A percentile compares a stretch with the other conserved stretches of the same genome.
phyloP scores from a whole-genome alignment of 2,797 vertebrate species.

The Mormyrus hasselquistii region DNA sequence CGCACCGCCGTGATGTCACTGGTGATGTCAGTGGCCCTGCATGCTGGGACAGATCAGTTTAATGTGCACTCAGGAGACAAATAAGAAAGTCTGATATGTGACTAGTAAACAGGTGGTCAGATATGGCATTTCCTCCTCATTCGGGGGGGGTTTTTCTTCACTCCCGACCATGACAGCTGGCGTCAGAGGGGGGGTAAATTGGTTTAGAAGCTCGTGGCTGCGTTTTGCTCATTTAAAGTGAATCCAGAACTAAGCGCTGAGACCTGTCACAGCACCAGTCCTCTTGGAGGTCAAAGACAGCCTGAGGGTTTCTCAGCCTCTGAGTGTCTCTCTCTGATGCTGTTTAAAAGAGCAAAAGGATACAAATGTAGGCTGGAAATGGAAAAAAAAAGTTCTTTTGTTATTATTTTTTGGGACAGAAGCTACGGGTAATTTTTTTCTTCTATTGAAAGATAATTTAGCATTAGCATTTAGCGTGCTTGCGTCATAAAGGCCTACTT shows the following conservation, averaged over 20 bases:
- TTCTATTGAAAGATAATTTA: too few relatives aligned
- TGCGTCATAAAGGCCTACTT: too few relatives aligned
- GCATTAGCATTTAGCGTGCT: too few relatives aligned
- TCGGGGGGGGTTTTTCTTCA: neutral
- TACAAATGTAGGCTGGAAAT: neutral
- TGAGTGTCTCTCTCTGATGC: neutral
- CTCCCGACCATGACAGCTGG: neutral
- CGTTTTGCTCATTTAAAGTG: neutral
- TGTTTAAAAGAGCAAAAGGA: neutral
- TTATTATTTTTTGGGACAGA: neutral
- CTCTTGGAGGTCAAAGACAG: neutral
- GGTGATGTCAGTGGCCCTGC: neutral
- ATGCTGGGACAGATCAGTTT: neutral
- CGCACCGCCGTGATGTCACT: neutral
- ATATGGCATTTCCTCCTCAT: neutral
- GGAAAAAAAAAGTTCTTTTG: neutral
- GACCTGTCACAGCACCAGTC: neutral
- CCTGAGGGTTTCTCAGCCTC: neutral
- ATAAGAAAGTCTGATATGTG: neutral
- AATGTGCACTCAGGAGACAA: neutral
- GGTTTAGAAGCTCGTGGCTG: neutral
- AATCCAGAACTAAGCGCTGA: neutral
- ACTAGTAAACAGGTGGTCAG: neutral
- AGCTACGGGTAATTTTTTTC: neutral
- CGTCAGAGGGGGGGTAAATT: neutral